phyloP scores from a whole-genome alignment of 2,113 vertebrate genomes.

The Centropus unirufus region DNA sequence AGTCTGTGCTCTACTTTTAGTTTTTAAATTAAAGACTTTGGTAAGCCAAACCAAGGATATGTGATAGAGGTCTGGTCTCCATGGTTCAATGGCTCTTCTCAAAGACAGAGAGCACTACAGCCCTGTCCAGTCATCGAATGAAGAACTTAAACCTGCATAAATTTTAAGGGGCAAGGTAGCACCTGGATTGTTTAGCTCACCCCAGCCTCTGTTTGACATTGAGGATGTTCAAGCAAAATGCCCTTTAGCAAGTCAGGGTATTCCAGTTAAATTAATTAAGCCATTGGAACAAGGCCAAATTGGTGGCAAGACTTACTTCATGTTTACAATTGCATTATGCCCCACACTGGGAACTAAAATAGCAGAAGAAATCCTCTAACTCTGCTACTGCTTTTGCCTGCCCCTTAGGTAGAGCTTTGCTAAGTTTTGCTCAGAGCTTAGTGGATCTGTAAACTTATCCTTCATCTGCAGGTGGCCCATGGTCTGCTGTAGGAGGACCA shows the following conservation, averaged over 20 bases:
- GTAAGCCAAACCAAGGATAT: slow-evolving; percentile 19
- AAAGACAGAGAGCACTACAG: background rate
- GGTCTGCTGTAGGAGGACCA: background rate
- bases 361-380: background rate
- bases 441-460: background rate
- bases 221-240: background rate
- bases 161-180: background rate
- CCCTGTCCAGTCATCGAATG: background rate
- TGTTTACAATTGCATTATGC: background rate
- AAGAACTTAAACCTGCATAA: background rate
- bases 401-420: background rate
- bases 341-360: background rate
- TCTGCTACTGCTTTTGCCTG: background rate
- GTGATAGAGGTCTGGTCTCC: background rate
- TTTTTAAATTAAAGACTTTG: slow-evolving; percentile 23
- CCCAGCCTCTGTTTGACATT: background rate
- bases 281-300: slow-evolving; percentile 9
- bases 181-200: background rate
- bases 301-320: background rate
- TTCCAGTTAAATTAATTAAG: slow-evolving; percentile 28
- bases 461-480: background rate
- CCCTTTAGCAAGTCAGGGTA: background rate
- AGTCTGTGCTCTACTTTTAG: background rate
- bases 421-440: background rate
- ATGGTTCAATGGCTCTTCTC: background rate